phyloP scores from a whole-genome alignment of 2,113 vertebrate species.

The Gymnobelideus leadbeateri region DNA sequence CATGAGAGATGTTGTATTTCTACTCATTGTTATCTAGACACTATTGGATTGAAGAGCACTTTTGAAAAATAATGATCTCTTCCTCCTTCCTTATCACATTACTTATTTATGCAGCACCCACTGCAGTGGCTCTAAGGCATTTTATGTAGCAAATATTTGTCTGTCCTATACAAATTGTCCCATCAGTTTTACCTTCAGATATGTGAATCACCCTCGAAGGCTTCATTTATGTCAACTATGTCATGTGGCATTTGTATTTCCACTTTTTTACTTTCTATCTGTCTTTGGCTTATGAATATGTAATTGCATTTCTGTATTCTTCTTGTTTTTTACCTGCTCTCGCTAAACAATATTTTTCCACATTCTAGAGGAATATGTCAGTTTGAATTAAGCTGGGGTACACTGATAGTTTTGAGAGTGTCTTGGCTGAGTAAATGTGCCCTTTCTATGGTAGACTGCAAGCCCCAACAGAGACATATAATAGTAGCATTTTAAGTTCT shows the following conservation, averaged over 20 bases:
- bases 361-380: constrained; percentile 10
- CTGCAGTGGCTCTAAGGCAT: neutral
- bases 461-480: constrained; percentile 26
- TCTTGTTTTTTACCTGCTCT: constrained; percentile 15
- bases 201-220: constrained; percentile 47
- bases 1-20: neutral
- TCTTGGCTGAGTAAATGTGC: neutral
- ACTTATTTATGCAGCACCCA: constrained; percentile 23
- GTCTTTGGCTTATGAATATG: constrained; percentile 11
- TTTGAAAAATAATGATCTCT: constrained; percentile 43
- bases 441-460: constrained; percentile 20
- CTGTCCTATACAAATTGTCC: constrained; percentile 15
- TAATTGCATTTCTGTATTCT: constrained; percentile 25
- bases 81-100: constrained; percentile 31
- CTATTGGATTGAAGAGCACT: constrained; percentile 5
- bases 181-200: constrained; percentile 52
- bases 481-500: constrained; percentile 4
- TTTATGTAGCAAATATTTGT: constrained; percentile 22
- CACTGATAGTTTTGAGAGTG: neutral
- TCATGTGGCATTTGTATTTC: constrained; percentile 33
- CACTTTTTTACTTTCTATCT: constrained; percentile 37
- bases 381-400: constrained; percentile 28
- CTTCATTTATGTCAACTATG: constrained; percentile 45
- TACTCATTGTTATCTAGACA: neutral
- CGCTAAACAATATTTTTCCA: neutral